Evolutionary conservation across 2,113 vertebrate genomes (phyloP).

Genomic region (Eulacestoma nigropectus): DNA sequence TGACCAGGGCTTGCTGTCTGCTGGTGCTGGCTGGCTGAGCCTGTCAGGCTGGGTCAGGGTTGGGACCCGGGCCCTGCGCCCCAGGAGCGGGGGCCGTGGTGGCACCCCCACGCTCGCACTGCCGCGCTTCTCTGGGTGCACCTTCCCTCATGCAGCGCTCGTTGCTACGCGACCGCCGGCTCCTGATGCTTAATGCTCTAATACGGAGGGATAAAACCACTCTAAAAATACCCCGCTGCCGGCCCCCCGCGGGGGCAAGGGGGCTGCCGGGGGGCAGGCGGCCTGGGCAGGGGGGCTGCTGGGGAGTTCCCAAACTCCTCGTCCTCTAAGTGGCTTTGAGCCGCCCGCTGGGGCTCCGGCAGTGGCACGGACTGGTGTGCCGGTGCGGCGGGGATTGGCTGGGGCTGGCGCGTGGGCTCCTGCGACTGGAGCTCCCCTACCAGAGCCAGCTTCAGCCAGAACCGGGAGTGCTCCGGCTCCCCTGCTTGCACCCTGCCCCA

Average conservation of each 20-base stretch:
- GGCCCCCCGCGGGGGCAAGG: neutral
- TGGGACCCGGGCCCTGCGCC: rapidly evolving
- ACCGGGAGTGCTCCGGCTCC: neutral
- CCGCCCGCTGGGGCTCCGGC: neutral
- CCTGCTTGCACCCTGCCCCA: neutral
- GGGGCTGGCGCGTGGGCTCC: constrained; percentile 45
- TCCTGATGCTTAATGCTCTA: constrained; percentile 61
- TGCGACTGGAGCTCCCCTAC: constrained; percentile 1
- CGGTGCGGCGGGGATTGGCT: constrained; percentile 39
- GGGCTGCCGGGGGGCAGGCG: neutral
- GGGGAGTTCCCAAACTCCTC: neutral
- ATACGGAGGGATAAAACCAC: constrained; percentile 54
- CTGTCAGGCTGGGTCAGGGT: neutral
- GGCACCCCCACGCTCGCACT: neutral
- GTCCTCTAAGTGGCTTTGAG: constrained; percentile 32
- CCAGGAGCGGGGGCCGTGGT: neutral
- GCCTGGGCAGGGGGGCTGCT: neutral
- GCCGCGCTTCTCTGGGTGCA: neutral
- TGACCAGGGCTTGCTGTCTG: neutral
- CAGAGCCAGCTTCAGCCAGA: neutral
- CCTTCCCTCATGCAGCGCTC: constrained; percentile 30
- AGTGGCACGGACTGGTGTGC: neutral
- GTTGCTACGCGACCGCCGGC: constrained; percentile 66
- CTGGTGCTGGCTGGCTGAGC: neutral
- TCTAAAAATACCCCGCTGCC: constrained; percentile 52